Base-by-base conservation (phyloP, 1,140 invertebrate species). In the Drosophila arawakana region DNA sequence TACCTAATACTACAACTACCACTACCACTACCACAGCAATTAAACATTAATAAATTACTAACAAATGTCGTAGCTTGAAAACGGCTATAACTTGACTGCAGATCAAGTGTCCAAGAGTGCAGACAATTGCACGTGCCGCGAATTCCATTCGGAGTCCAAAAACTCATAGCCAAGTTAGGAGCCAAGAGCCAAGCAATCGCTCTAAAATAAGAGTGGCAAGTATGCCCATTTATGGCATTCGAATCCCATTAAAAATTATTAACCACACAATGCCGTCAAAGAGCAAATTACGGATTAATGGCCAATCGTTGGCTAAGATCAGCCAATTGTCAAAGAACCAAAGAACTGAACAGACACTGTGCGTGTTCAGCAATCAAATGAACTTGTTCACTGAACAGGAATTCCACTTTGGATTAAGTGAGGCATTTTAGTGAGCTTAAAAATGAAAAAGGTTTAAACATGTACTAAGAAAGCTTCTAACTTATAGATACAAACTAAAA, bases 231-330 rank as follows among this genome's bases (percentile, higher is more conserved):
- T 79, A 89, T 69, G 85, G 84, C 75, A 46, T 47, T 39, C 65
- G 66, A 44, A 78, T 89, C 80, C 84, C 57, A 89, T 89, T 89
- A 89, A 89, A 89, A 89, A 89, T 89, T 89, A 86, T 86, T 86
- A 89, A 68, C 76, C 55, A 65, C 55, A 65, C 63, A 44, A 55
- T 65, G 50, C 65, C 67, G 63, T 35, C 62, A 68, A 54, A 39
- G 71, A 75, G 74, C 83, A 82, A 82, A 82, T 88, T 88, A 89
- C 76, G 84, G 84, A 89, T 89, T 88, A 88, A 89, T 88, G 80
- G 77, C 66, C 73, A 60, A 76, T 68, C 79, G 80, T 65, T 66
- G 34, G n/a, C 49, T 21, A 55, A 25, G 13, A 59, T 34, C 39
- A 34, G 25, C 39, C 69, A 35, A 43, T 10, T n/a, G 11, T 13